Base-by-base conservation (phyloP, 2,113 vertebrate genomes). In the Barnardius zonarius region DNA sequence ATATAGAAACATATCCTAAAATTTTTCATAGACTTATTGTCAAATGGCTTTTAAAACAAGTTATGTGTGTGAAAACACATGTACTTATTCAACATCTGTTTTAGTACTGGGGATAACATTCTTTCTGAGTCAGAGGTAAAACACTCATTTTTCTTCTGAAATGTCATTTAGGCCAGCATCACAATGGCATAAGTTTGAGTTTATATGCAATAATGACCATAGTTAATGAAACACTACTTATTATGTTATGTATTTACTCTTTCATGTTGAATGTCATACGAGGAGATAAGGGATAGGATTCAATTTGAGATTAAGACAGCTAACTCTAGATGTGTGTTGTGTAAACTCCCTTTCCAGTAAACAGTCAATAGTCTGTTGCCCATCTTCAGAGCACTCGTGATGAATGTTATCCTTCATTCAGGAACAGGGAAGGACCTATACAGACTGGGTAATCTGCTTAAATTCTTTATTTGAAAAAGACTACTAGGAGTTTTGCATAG, bases 251-350 rank as follows among this genome's bases (percentile, higher is more conserved):
- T 63, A 52, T 14, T 28, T 87, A 35, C 1, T 74, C 10, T 75
- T 93, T 91, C 41, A 51, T 57, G 19, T 6, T 64, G 13, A 33
- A 18, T 1, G 0, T 6, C 77, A 19, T 35, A 13, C 0, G 1
- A 64, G 9, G 33, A 90, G 8, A 44, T 37, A n/a, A 86, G 48
- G 67, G 35, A 69, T 4, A 44, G 27, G 63, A 68, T 69, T 88
- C 8, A 73, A 17, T 55, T 37, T 64, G 35, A 76, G 35, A 86
- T 91, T 80, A 77, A 66, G 54, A 37, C 11, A 35, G 16, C n/a
- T 86, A 88, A 77, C 31, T 85, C 17, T 59, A 59, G 37, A 52
- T 81, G 24, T 70, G 27, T 66, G 33, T 80, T 69, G 20, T 69
- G 44, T 31, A 88, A 88, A 74, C 41, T 80, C 28, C 22, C 12